Conservation (phyloP, 2,797 vertebrate genomes). For the Characodon lateralis region DNA sequence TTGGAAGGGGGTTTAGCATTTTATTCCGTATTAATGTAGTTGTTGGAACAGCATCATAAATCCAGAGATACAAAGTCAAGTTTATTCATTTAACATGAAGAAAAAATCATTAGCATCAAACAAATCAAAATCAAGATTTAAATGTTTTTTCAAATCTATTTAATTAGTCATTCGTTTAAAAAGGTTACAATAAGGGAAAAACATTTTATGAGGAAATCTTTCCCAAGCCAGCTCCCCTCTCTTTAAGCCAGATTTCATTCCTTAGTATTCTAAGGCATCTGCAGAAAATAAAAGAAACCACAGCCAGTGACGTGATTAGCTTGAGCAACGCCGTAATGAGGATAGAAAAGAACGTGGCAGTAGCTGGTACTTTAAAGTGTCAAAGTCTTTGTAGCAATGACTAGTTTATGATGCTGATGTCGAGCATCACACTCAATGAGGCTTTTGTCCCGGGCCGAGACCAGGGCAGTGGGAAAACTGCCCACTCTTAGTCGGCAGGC, state of each 20-base stretch:
- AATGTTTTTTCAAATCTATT: neutral
- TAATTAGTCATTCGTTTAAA: neutral
- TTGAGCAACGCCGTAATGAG: conserved; percentile 84
- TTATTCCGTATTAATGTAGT: neutral
- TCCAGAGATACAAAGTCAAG: neutral
- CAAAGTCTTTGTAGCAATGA: conserved; percentile 94
- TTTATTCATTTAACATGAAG: neutral
- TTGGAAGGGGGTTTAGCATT: neutral
- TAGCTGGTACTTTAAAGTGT: conserved; percentile 96
- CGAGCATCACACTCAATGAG: conserved; percentile 99
- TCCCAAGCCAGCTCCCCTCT: conserved; percentile 83
- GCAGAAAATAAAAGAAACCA: conserved; percentile 73
- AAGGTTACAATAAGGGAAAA: neutral
- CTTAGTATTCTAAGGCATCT: conserved; percentile 79
- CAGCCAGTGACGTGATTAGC: conserved; percentile 84
- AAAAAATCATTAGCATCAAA: conserved; percentile 8
- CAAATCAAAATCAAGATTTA: conserved; percentile 6
- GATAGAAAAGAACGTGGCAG: conserved; percentile 86
- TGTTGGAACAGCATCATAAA: neutral
- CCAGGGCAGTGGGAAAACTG: conserved; percentile 98
- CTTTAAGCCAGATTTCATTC: conserved; percentile 85
- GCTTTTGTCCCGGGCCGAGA: conserved; percentile 94
- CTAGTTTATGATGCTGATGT: conserved; percentile 99
- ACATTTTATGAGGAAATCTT: conserved; percentile 67
- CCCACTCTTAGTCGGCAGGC: conserved; percentile 92